Percentiles rank a stretch among this genome's conserved stretches.
Evolutionary conservation across 1,140 invertebrate genomes (phyloP).

Genomic region (Zaprionus inermis): DNA sequence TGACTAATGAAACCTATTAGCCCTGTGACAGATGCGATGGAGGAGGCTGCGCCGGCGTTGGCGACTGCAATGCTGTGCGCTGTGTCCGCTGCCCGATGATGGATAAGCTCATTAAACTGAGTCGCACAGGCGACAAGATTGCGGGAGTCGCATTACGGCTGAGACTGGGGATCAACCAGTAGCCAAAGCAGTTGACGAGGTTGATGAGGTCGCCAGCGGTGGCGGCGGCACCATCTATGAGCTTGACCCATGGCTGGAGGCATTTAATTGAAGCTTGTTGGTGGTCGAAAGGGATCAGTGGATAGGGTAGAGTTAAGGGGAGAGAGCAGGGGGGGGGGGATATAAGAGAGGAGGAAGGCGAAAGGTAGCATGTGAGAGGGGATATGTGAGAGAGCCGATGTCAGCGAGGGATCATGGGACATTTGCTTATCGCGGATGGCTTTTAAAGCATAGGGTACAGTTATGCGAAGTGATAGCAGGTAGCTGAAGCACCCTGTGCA

Average conservation of each 20-base stretch:
- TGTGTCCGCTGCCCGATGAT: slow-evolving; percentile 50
- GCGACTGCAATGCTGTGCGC: neutral
- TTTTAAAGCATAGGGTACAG: slow-evolving; percentile 4
- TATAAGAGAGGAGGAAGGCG: too few species aligned
- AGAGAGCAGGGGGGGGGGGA: neutral
- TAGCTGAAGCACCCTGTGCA: neutral
- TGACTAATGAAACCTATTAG: slow-evolving; percentile 83
- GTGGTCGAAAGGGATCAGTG: slow-evolving; percentile 40
- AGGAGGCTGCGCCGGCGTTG: slow-evolving; percentile 13
- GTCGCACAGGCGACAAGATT: slow-evolving; percentile 43
- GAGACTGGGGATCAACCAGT: slow-evolving; percentile 35
- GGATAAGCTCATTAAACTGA: slow-evolving; percentile 79
- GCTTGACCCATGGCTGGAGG: slow-evolving; percentile 36
- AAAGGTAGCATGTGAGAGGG: neutral
- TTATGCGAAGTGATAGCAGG: neutral
- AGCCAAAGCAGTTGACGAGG: slow-evolving; percentile 27
- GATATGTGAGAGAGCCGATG: neutral
- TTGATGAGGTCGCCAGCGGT: slow-evolving; percentile 22
- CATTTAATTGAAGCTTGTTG: slow-evolving; percentile 72
- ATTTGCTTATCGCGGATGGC: slow-evolving; percentile 63
- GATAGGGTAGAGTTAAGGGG: neutral
- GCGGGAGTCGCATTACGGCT: slow-evolving; percentile 16
- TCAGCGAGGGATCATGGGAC: slow-evolving; percentile 30
- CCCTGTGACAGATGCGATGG: slow-evolving; percentile 72
- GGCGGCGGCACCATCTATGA: slow-evolving; percentile 39